These are phyloP conservation scores for Semaprochilodus insignis DNA, from an alignment of 2,797 vertebrate species.

Conservation along the genomic window DNA sequence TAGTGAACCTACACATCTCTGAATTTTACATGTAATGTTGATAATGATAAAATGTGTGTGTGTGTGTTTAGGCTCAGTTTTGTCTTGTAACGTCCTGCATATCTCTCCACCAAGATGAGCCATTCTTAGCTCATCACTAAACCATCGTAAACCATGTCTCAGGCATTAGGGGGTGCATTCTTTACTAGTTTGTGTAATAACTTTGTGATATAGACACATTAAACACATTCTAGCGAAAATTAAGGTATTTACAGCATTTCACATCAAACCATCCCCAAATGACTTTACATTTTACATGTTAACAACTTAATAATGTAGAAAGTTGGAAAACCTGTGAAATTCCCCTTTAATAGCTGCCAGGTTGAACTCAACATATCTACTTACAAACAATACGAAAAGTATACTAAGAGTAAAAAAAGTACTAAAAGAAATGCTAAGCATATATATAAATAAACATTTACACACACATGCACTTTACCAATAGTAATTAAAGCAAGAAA, in stretches of 20 bases:
- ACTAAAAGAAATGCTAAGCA: no score
- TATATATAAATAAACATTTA: no score
- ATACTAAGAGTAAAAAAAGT: no score
- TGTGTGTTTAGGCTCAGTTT: not conserved
- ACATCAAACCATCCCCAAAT: not conserved
- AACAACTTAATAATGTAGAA: not conserved
- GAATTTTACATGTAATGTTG: no score
- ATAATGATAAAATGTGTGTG: no score
- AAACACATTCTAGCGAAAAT: not conserved
- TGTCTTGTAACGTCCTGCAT: not conserved
- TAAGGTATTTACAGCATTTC: not conserved
- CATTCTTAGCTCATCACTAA: not conserved
- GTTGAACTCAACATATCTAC: no score
- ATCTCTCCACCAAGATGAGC: not conserved
- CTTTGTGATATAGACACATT: not conserved
- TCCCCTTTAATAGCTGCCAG: not conserved
- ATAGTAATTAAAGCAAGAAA: constrained; percentile 16
- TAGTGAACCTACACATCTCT: no score
- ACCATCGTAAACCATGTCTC: no score
- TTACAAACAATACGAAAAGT: no score
- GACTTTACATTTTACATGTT: not conserved
- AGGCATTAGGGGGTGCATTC: not conserved
- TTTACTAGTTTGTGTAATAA: not conserved
- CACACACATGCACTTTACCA: not conserved
- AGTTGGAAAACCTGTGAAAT: not conserved